Evolutionary conservation across 2,888 invertebrate species (phyloP), one percentile per base, ranked within the genome.

Genomic region (Cerastis leucographa): DNA sequence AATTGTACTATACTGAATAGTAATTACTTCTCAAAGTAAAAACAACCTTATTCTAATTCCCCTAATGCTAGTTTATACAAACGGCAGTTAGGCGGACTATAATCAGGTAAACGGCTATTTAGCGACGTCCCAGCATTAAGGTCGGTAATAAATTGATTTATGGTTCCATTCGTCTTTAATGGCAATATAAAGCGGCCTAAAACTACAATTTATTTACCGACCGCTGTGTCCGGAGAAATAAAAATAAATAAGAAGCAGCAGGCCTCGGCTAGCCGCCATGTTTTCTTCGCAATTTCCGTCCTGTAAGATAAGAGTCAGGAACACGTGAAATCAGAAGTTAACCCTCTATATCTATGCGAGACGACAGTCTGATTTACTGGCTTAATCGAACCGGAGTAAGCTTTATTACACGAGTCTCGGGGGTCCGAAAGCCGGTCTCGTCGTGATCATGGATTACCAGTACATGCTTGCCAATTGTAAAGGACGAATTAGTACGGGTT

Each of bases 301-400:
- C 90, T 88, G 89, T 87, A 90, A 93, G 94, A 93, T 93, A 93
- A 92, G 90, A 92, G 89, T 90, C 92, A 92, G 91, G 93, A 94
- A 94, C 90, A 95, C 93, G 94, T 95, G 94, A 95, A 95, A 95
- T 95, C 94, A 94, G 92, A 92, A 93, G 93, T 94, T 93, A 94
- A 94, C 93, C 92, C 91, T 89, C 92, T 93, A 93, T 94, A 94
- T 95, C 93, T 94, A 93, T 91, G 91, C 90, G 90, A 94, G 92
- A 90, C 92, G 93, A 93, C 94, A 92, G 92, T 89, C 93, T 94
- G 95, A 94, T 95, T 95, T 94, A 94, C 93, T 92, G 90, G 90
- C 90, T 93, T 94, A 94, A 95, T 94, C 94, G 95, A 93, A 94
- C 90, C 86, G 85, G 89, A 89, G 90, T 87, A 87, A 91, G 91